Evolutionary conservation across 2,113 vertebrate genomes (phyloP).

Genomic region (Suricata suricatta): DNA sequence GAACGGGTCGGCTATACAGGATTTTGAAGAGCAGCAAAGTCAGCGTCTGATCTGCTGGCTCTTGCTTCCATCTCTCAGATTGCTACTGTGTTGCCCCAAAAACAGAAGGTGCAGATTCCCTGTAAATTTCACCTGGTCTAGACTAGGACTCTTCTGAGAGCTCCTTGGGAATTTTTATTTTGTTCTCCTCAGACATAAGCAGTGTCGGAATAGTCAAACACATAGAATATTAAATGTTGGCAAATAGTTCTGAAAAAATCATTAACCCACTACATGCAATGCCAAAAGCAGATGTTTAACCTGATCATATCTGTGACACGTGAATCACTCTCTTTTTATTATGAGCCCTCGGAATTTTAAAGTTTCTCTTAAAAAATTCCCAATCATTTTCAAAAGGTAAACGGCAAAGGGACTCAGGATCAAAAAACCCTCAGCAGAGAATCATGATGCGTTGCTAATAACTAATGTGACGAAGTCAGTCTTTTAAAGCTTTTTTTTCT

Average conservation of each 20-base stretch:
- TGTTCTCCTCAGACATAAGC: constrained; percentile 37
- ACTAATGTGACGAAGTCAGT: not conserved
- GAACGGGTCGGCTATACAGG: not conserved
- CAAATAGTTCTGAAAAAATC: constrained; percentile 37
- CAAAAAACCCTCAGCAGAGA: not conserved
- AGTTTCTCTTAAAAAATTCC: not conserved
- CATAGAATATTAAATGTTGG: not conserved
- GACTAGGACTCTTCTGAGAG: constrained; percentile 52
- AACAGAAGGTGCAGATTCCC: not conserved
- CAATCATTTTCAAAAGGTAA: not conserved
- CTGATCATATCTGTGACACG: not conserved
- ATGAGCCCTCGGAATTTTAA: not conserved
- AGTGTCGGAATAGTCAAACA: not conserved
- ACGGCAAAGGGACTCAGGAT: not conserved
- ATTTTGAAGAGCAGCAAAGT: not conserved
- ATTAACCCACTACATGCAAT: not conserved
- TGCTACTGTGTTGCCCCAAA: not conserved
- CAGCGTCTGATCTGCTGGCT: not conserved
- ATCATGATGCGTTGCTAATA: not conserved
- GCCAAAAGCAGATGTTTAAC: constrained; percentile 37
- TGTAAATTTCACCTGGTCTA: constrained; percentile 57
- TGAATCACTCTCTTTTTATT: not conserved
- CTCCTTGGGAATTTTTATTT: constrained; percentile 52
- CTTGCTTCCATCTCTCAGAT: not conserved
- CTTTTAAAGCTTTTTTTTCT: not conserved